phyloP scores from a whole-genome alignment of 2,113 vertebrate species.

The Callionymus lyra region DNA sequence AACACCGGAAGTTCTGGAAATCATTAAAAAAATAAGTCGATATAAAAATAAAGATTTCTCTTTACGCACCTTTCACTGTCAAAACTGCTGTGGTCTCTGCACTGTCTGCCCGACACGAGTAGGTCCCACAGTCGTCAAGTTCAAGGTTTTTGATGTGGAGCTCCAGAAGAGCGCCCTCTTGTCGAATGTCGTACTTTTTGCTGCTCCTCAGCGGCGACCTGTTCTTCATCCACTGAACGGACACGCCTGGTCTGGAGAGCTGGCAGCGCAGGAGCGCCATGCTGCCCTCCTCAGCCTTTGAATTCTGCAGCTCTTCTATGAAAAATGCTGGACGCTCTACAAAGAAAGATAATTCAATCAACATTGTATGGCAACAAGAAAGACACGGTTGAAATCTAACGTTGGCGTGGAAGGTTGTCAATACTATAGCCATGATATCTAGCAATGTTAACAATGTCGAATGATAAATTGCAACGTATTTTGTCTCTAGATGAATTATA shows the following conservation, averaged over 20 bases:
- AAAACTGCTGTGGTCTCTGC: slow-evolving; percentile 59
- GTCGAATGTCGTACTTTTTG: slow-evolving; percentile 64
- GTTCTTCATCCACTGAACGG: slow-evolving; percentile 66
- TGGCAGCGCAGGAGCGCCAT: slow-evolving; percentile 52
- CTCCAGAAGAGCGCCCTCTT: slow-evolving; percentile 56
- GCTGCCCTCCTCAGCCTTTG: slow-evolving; percentile 58
- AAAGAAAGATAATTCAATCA: no score
- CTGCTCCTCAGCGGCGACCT: slow-evolving; percentile 45
- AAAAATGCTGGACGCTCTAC: slow-evolving; percentile 47
- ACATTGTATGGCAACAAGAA: no score
- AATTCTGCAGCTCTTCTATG: slow-evolving; percentile 50
- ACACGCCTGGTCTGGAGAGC: slow-evolving; percentile 59
- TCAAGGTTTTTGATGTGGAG: slow-evolving; percentile 57
- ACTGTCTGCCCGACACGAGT: slow-evolving; percentile 66
- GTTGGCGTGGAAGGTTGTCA: no score
- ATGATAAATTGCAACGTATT: no score
- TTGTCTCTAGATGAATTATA: no score
- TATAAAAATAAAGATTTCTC: not conserved
- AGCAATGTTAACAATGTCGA: no score
- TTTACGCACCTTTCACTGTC: slow-evolving; percentile 63
- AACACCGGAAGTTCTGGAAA: slow-evolving; percentile 17
- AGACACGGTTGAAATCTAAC: no score
- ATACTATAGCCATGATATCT: no score
- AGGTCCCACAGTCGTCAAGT: slow-evolving; percentile 64
- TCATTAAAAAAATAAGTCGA: not conserved